These are phyloP conservation scores for Nephrotoma flavescens DNA, from an alignment of 2,888 invertebrate species.

Conservation along the genomic window DNA sequence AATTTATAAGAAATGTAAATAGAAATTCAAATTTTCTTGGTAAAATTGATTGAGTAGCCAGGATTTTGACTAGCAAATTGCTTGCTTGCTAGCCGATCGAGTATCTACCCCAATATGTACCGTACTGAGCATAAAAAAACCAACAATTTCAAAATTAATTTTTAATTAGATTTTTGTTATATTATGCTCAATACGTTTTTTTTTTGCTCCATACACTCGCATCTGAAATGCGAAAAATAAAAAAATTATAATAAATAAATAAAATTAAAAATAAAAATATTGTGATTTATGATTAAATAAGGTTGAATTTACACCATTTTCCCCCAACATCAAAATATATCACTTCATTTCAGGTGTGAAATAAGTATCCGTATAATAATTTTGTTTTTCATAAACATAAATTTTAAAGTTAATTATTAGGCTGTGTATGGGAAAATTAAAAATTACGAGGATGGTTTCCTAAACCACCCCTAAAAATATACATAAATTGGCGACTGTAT, in stretches of 20 bases:
- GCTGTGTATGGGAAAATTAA: background rate
- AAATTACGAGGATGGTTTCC: background rate
- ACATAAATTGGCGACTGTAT: background rate
- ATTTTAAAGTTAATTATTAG: background rate
- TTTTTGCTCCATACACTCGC: background rate
- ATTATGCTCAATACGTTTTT: background rate
- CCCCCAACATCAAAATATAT: background rate
- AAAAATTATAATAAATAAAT: background rate
- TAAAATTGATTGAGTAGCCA: no score
- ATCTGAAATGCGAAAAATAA: background rate
- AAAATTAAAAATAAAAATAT: background rate
- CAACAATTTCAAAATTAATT: background rate
- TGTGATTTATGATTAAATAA: background rate
- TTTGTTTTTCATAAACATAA: background rate
- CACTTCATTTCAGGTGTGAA: background rate
- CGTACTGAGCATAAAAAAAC: background rate
- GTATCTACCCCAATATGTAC: background rate
- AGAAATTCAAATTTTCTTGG: no score
- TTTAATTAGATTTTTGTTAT: background rate
- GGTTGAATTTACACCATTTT: background rate
- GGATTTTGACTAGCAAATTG: no score
- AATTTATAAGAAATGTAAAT: no score
- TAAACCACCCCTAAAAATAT: background rate
- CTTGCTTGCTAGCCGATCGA: no score
- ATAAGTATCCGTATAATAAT: background rate